Base-by-base conservation (phyloP, 2,888 invertebrate genomes). In the Drosophila meridiana region DNA sequence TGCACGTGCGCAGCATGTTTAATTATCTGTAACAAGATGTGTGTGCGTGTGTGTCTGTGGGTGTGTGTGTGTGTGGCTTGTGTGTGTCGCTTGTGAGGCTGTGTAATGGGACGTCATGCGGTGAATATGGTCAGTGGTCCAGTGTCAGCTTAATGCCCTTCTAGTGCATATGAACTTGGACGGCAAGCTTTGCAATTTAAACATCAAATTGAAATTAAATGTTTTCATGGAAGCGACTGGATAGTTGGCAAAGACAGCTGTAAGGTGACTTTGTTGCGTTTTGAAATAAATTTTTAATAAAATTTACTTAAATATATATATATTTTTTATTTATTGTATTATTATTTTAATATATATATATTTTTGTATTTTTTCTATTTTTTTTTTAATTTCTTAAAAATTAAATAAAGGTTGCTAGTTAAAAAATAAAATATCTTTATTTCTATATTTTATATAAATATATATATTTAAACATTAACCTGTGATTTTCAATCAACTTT, bases 1-100 rank as follows among this genome's bases (percentile, higher is more conserved):
- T 86, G 85, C 85, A 86, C 87, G 86, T 86, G 86, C 83, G 84
- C 86, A 87, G 86, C 86, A 86, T 87, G 85, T 83, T 87, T 86
- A 86, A 87, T 86, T 87, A 86, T 78, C 76, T 73, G 55, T 61
- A 70, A 52, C 60, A 58, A 47, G n/a, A 58, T 53, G 38, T 57
- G 38, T 40, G 52, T 56, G 52, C 57, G 40, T 59, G 67, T 66
- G 55, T 56, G 56, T 57, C 28, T 58, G 48, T 38, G 40, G 50
- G 67, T 40, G 60, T 28, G 42, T 9, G 57, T 48, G 47, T 38
- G 48, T 50, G 28, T 52, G 48, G 63, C 57, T 56, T 34, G 42
- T 47, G 59, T 56, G 36, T 55, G 50, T 57, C 30, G 47, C 42
- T 13, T 57, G 28, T 43, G 56, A 30, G 48, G 26, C 53, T 60